phyloP scores from a whole-genome alignment of 2,888 invertebrate species.

The Halictus quadricinctus region DNA sequence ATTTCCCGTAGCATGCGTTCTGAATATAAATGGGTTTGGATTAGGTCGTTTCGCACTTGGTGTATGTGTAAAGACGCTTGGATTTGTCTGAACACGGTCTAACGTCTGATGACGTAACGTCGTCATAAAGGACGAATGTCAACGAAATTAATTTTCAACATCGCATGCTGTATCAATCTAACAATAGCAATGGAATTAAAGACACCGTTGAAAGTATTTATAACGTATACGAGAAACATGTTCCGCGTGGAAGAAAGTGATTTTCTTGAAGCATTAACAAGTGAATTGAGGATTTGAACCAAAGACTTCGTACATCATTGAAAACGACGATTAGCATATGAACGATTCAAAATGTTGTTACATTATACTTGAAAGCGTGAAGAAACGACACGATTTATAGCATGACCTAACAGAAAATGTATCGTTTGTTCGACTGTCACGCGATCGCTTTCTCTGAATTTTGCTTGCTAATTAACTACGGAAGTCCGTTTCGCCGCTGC shows the following conservation, averaged over 20 bases:
- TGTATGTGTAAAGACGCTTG: neutral
- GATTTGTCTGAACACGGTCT: neutral
- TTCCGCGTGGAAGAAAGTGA: neutral
- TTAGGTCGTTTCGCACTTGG: neutral
- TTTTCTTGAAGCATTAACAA: neutral
- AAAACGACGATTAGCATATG: neutral
- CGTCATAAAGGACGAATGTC: neutral
- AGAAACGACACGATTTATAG: too few species aligned
- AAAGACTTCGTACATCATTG: too few species aligned
- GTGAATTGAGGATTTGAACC: neutral
- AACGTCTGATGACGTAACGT: too few species aligned
- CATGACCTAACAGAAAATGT: neutral
- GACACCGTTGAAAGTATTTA: neutral
- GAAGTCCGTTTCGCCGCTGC: neutral
- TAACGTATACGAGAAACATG: neutral
- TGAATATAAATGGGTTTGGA: slow-evolving; percentile 17
- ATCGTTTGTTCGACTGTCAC: slow-evolving; percentile 34
- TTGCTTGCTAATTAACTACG: slow-evolving; percentile 27
- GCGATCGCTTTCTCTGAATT: slow-evolving; percentile 30
- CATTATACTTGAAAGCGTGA: neutral
- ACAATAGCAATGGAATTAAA: neutral
- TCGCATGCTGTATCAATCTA: neutral
- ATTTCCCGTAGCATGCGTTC: slow-evolving; percentile 33
- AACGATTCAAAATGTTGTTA: neutral
- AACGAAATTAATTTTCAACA: neutral